Evolutionary conservation across 2,797 vertebrate species (phyloP).

Genomic region (Enteromius afrohamiltoni): DNA sequence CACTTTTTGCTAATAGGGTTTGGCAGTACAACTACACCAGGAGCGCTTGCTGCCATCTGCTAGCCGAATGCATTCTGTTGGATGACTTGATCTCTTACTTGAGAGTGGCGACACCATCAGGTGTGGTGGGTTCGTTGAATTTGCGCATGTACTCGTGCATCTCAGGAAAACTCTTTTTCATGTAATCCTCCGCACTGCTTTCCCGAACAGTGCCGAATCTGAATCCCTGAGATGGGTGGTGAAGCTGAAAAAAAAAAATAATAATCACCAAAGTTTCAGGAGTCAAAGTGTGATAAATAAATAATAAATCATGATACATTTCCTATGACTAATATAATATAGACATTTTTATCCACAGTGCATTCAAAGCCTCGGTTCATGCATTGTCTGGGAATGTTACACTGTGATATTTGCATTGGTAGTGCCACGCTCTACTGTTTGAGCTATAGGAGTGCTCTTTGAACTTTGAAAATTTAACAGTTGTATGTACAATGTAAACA

Average conservation of each 20-base stretch:
- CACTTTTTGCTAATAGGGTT: not conserved
- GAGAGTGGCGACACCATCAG: constrained; percentile 86
- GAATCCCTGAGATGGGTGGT: constrained; percentile 91
- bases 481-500: not conserved
- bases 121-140: constrained; percentile 90
- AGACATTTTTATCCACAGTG: not conserved
- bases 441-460: not conserved
- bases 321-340: not conserved
- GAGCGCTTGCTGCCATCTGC: not conserved
- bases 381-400: not conserved
- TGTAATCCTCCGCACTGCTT: constrained; percentile 96
- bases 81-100: constrained; percentile 78
- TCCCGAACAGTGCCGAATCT: constrained; percentile 93
- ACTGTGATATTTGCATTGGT: not conserved
- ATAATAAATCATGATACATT: not conserved
- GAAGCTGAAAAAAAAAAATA: constrained; percentile 79
- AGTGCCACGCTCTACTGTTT: not conserved
- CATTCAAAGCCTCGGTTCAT: not conserved
- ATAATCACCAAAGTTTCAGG: not conserved
- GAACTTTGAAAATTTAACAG: not conserved
- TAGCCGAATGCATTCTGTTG: constrained; percentile 7
- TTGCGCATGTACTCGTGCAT: constrained; percentile 92
- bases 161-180: constrained; percentile 96
- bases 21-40: not conserved
- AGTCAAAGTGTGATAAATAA: not conserved